A percentile compares a stretch with the other conserved stretches of the same genome.
These are phyloP conservation scores for Porites australiensis DNA, from an alignment of 64 coral and sea anemone genomes.

Conservation along the genomic window DNA sequence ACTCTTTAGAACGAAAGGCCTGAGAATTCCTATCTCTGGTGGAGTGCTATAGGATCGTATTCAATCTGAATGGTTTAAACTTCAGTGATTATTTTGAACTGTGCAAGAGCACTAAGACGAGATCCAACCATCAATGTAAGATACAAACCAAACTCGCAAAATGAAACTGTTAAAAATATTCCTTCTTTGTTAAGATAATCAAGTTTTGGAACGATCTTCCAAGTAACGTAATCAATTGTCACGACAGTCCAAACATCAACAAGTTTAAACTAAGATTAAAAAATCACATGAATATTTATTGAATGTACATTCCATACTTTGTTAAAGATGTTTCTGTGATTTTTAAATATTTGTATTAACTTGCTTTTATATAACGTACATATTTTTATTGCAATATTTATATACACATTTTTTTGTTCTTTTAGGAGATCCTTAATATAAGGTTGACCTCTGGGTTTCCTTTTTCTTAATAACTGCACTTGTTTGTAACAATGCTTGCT, in stretches of 20 bases:
- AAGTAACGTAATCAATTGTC: not conserved
- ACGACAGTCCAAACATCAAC: not conserved
- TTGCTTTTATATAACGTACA: not conserved
- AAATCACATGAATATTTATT: not conserved
- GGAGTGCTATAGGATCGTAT: no score
- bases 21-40: no score
- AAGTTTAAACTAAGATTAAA: not conserved
- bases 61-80: no score
- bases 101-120: not conserved
- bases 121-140: not conserved
- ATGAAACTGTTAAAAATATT: constrained; percentile 9
- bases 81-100: no score
- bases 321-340: not conserved
- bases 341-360: not conserved
- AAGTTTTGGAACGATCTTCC: not conserved
- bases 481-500: no score
- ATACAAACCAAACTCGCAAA: no score
- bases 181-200: not conserved
- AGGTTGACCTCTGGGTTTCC: no score
- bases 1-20: no score
- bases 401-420: not conserved
- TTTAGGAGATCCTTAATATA: no score
- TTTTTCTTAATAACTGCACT: no score
- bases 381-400: not conserved
- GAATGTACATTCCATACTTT: not conserved